phyloP scores from a whole-genome alignment of 2,113 vertebrate genomes.

The Pangasianodon hypophthalmus region DNA sequence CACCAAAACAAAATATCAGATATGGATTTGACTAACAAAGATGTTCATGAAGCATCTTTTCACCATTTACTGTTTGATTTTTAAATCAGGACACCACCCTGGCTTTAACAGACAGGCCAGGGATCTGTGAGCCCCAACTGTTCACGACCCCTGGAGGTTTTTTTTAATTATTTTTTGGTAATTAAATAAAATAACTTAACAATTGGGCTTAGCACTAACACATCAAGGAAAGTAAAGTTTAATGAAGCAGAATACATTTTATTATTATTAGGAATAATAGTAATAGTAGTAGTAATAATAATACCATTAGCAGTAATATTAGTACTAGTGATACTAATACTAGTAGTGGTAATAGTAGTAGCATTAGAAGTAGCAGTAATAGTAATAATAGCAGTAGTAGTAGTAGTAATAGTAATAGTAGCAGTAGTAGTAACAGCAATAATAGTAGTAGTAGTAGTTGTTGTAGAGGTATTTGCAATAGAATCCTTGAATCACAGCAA shows the following conservation, averaged over 20 bases:
- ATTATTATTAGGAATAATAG: neutral
- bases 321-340: too few species aligned
- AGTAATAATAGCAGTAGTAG: too few species aligned
- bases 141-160: neutral
- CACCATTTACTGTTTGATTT: neutral
- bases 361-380: too few species aligned
- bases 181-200: neutral
- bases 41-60: neutral
- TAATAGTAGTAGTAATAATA: too few species aligned
- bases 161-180: neutral
- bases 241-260: neutral
- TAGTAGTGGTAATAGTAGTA: neutral
- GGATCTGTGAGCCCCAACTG: neutral
- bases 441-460: neutral
- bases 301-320: too few species aligned
- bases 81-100: neutral
- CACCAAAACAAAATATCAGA: neutral
- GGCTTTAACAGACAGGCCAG: neutral
- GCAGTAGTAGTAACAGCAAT: too few species aligned
- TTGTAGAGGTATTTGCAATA: neutral
- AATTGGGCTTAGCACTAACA: neutral
- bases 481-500: neutral
- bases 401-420: too few species aligned
- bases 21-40: neutral
- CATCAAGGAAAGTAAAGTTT: neutral